Base-by-base conservation (phyloP, 2,888 invertebrate genomes). In the Clostera curtula region DNA sequence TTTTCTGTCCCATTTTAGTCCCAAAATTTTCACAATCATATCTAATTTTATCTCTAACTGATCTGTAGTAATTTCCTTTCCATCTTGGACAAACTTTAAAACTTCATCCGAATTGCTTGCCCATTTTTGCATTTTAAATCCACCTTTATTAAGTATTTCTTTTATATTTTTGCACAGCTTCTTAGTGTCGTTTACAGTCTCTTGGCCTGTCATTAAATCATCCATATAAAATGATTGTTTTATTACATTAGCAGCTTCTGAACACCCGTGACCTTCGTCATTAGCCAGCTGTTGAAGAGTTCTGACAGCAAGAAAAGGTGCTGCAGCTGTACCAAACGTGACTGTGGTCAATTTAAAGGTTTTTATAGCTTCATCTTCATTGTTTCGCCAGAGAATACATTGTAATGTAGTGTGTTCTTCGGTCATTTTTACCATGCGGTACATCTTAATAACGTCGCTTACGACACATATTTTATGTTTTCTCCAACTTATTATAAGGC, bases 401-500 rank as follows among this genome's bases (percentile, higher is more conserved):
- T 38, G 38, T 19, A 34, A 29, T 21, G 27, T 21, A 12, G 28
- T 32, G 23, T 38, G 29, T 17, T 24, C 20, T 19, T 14, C 12
- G 5, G 34, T 15, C 20, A 52, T 38, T 4, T 25, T 23, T 3
- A 54, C 33, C 34, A 41, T 40, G 2, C 54, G 19, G 19, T 49
- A 57, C 50, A 55, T 56, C 31, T 56, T 47, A 53, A 23, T n/a
- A n/a, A n/a, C n/a, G n/a, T n/a, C n/a, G n/a, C n/a, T n/a, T n/a
- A n/a, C n/a, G n/a, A n/a, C n/a, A n/a, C n/a, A n/a, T n/a, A n/a
- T n/a, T n/a, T n/a, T n/a, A n/a, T n/a, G n/a, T n/a, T n/a, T n/a
- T n/a, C n/a, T n/a, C n/a, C n/a, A n/a, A n/a, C n/a, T n/a, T n/a
- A n/a, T n/a, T n/a, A n/a, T n/a, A n/a, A n/a, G n/a, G n/a, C n/a